Evolutionary conservation across 2,888 invertebrate species (phyloP).

Genomic region (Stratiomys singularior): DNA sequence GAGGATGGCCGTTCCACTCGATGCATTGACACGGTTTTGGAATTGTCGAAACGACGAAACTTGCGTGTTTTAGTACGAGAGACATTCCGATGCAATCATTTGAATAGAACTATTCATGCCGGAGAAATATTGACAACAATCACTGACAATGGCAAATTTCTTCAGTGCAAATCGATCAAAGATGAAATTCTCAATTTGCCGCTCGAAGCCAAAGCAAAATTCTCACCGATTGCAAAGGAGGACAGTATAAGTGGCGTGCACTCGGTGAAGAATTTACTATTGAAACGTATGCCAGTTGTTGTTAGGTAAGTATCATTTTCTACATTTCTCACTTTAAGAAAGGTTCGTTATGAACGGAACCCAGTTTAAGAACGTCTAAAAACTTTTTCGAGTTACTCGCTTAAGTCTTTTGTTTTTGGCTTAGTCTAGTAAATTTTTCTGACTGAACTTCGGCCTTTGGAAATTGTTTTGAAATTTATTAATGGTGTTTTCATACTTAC

Average conservation of each 20-base stretch:
- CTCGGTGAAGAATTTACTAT: slow-evolving; percentile 86
- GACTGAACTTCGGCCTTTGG: not conserved
- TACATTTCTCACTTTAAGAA: not conserved
- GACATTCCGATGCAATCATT: slow-evolving; percentile 64
- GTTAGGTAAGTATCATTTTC: slow-evolving; percentile 70
- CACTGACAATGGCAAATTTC: slow-evolving; percentile 79
- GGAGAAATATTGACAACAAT: slow-evolving; percentile 86
- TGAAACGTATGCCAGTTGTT: slow-evolving; percentile 91
- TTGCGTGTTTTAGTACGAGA: slow-evolving; percentile 65
- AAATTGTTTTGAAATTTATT: not conserved
- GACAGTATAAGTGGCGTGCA: slow-evolving; percentile 96
- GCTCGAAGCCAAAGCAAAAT: slow-evolving; percentile 88
- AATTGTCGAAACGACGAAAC: slow-evolving; percentile 78
- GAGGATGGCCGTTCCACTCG: slow-evolving; percentile 93
- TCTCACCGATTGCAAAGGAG: slow-evolving; percentile 91
- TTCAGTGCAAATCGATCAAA: slow-evolving; percentile 86
- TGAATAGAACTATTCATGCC: slow-evolving; percentile 74
- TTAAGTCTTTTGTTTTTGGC: slow-evolving; percentile 18
- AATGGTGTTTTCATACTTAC: slow-evolving; percentile 38
- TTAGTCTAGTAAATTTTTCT: not conserved
- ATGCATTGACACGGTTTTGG: slow-evolving; percentile 88
- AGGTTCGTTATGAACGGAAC: too few species aligned
- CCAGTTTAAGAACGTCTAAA: too few species aligned
- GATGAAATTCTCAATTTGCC: slow-evolving; percentile 86
- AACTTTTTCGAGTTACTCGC: not conserved